These are phyloP conservation scores for Volucella inflata DNA, from an alignment of 2,888 invertebrate species.

Conservation along the genomic window DNA sequence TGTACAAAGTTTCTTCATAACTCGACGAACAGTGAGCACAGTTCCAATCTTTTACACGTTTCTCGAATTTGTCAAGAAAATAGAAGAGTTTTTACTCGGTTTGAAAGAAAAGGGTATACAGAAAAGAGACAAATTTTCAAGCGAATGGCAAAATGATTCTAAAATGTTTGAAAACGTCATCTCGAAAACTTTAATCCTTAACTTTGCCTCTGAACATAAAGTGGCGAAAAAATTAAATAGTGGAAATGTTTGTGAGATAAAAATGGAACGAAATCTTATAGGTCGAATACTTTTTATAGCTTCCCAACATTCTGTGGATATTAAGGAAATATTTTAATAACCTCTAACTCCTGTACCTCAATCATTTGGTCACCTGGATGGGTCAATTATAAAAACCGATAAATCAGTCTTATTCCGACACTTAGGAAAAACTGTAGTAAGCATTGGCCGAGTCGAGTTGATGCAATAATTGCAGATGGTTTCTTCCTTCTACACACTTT, in stretches of 20 bases:
- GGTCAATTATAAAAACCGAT: too few relatives aligned
- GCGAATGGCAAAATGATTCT: constrained; percentile 16
- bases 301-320: constrained; percentile 11
- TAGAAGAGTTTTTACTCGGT: constrained; percentile 9
- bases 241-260: constrained; percentile 27
- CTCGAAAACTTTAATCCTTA: constrained; percentile 7
- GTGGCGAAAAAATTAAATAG: background rate
- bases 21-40: too few relatives aligned
- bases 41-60: too few relatives aligned
- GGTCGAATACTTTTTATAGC: constrained; percentile 28
- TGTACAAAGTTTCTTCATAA: too few relatives aligned
- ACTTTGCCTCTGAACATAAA: constrained; percentile 28
- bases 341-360: too few relatives aligned
- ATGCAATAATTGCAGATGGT: too few relatives aligned
- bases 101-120: constrained; percentile 11
- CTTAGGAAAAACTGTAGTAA: too few relatives aligned
- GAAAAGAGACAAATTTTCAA: constrained; percentile 18
- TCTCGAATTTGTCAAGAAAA: background rate
- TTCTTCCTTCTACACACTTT: too few relatives aligned
- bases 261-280: constrained; percentile 31
- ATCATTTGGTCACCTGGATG: too few relatives aligned
- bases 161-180: constrained; percentile 25
- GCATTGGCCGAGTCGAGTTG: too few relatives aligned
- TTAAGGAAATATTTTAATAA: constrained; percentile 32
- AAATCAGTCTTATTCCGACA: too few relatives aligned